A percentile compares a stretch with the other conserved stretches of the same genome.
Evolutionary conservation across 2,888 invertebrate genomes (phyloP).

Genomic region (Apoderus coryli): DNA sequence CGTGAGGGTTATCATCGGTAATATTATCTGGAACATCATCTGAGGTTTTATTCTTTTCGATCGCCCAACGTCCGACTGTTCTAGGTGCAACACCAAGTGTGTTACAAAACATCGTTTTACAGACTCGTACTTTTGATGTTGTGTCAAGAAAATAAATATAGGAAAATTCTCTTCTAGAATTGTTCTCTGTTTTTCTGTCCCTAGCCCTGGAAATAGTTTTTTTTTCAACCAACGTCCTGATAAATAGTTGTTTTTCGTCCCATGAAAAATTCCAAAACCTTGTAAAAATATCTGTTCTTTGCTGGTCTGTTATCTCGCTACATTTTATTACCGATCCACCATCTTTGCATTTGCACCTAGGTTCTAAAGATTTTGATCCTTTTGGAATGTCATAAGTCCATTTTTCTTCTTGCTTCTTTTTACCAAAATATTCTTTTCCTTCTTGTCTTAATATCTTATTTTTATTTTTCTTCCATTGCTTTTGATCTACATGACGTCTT

Average conservation of each 20-base stretch:
- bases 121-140: conserved; percentile 11
- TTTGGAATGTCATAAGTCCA: too few relatives aligned
- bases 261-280: conserved; percentile 1
- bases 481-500: too few relatives aligned
- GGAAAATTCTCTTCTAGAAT: too few relatives aligned
- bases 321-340: conserved; percentile 1
- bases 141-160: conserved; percentile 10
- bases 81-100: conserved; percentile 3
- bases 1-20: not conserved
- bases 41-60: conserved; percentile 5
- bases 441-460: conserved; percentile 5
- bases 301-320: conserved; percentile 1
- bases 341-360: too few relatives aligned
- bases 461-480: too few relatives aligned
- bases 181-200: too few relatives aligned
- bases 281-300: conserved; percentile 1
- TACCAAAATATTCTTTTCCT: conserved; percentile 8
- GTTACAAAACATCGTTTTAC: conserved; percentile 12
- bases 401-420: too few relatives aligned
- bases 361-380: too few relatives aligned
- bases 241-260: conserved; percentile 1
- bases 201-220: too few relatives aligned
- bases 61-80: conserved; percentile 5
- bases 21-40: conserved; percentile 3
- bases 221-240: too few relatives aligned